Evolutionary conservation across 2,888 invertebrate genomes (phyloP).

Genomic region (Lacanobia wlatinum): DNA sequence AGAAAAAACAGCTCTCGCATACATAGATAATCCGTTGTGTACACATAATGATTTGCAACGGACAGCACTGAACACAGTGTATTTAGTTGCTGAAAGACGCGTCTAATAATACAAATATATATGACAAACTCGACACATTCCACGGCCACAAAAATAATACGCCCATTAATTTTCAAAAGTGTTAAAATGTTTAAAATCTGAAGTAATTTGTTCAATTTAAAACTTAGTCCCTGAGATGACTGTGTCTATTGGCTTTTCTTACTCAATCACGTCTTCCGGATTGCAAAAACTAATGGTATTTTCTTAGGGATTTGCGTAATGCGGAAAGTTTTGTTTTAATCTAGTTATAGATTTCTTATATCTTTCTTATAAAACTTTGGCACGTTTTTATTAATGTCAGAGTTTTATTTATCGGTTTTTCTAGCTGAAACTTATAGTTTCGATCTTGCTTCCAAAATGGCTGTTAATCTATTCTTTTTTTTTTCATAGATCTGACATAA

Average conservation of each 20-base stretch:
- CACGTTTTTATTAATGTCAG: constrained; percentile 4
- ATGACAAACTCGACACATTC: constrained; percentile 68
- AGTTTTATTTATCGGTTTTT: neutral
- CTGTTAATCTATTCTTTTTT: neutral
- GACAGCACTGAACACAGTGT: constrained; percentile 61
- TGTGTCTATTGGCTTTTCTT: constrained; percentile 21
- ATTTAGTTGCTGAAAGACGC: constrained; percentile 71
- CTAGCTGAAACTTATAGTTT: neutral
- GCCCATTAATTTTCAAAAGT: constrained; percentile 38
- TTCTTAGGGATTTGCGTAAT: constrained; percentile 44
- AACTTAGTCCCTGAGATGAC: constrained; percentile 12
- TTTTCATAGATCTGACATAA: neutral
- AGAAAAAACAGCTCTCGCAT: constrained; percentile 74
- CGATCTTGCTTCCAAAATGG: constrained; percentile 1
- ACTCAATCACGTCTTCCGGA: constrained; percentile 32
- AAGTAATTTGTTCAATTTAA: constrained; percentile 35
- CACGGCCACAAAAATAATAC: constrained; percentile 52
- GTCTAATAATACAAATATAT: constrained; percentile 66
- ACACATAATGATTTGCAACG: constrained; percentile 69
- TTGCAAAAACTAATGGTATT: constrained; percentile 37
- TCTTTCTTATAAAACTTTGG: constrained; percentile 29
- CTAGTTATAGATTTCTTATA: constrained; percentile 32
- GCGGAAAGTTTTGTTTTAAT: constrained; percentile 29
- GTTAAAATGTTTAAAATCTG: constrained; percentile 29
- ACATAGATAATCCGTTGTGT: constrained; percentile 56